Evolutionary conservation across 2,888 invertebrate genomes (phyloP), one percentile per base, ranked within the genome.

Genomic region (Lypha dubia): DNA sequence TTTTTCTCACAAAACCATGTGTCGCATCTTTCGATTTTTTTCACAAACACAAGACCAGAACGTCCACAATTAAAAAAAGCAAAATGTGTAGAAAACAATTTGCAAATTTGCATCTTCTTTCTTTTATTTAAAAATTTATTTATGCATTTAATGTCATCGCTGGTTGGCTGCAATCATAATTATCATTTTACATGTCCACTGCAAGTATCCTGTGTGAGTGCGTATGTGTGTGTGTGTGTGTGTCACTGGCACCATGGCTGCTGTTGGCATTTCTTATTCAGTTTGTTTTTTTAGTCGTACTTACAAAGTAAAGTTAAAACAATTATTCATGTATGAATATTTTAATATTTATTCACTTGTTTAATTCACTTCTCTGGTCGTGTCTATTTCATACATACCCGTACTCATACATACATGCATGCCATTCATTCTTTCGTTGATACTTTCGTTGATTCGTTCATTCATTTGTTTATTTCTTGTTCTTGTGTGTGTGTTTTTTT

Each of bases 341-440:
- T 74, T 62, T 17, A 53, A 44, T 51, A 53, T 74, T 81, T 68
- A 53, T 75, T 74, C 53, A 73, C 56, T 79, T 67, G 41, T 60
- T 79, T 73, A 65, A 65, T 65, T 56, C 56, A 77, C 53, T 82
- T 73, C 60, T 51, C 70, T 60, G 60, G 58, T 51, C 41, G 49
- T 74, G 74, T 46, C 74, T 32, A 51, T 49, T 71, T 67, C 60
- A 77, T 60, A 49, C 53, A 22, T 60, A n/a, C n/a, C n/a, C n/a
- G n/a, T n/a, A n/a, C n/a, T n/a, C n/a, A n/a, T n/a, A 53, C 51
- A 20, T 58, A 41, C 58, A 53, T 1, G 8, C 28, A 49, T 20
- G 1, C 49, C 28, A 63, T 63, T 63, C 63, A 62, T 63, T 70
- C 20, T 8, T 63, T 62, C 63, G 67, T 44, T 63, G 17, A 56